These are phyloP conservation scores for Campoplex capitator DNA, from an alignment of 2,888 invertebrate species.

Conservation along the genomic window DNA sequence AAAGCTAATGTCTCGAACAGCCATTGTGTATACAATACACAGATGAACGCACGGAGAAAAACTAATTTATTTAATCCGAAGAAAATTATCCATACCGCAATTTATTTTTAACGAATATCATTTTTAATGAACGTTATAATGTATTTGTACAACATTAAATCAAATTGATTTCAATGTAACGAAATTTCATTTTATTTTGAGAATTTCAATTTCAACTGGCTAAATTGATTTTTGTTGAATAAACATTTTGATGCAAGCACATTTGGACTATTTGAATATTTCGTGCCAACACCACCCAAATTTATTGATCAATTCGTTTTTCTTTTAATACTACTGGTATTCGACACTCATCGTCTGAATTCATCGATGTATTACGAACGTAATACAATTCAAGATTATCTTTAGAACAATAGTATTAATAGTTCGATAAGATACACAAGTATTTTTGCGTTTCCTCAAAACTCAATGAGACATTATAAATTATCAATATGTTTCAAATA, in stretches of 20 bases:
- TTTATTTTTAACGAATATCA: slow-evolving; percentile 25
- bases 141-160: neutral
- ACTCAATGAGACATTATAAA: slow-evolving; percentile 37
- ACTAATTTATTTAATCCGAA: slow-evolving; percentile 37
- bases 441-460: slow-evolving; percentile 47
- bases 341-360: slow-evolving; percentile 35
- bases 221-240: neutral
- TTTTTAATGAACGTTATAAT: neutral
- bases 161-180: neutral
- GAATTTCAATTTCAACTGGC: neutral
- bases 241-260: neutral
- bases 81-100: neutral
- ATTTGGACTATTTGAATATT: neutral
- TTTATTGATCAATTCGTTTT: slow-evolving; percentile 19
- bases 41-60: slow-evolving; percentile 15
- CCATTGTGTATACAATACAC: neutral
- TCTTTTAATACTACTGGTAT: slow-evolving; percentile 22
- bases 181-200: neutral
- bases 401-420: slow-evolving; percentile 66
- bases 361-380: slow-evolving; percentile 48
- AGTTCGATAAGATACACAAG: slow-evolving; percentile 48
- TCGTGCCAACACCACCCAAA: neutral
- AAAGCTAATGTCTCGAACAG: neutral
- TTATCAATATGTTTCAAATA: slow-evolving; percentile 32
- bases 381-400: slow-evolving; percentile 46